Conservation (phyloP, 1,140 invertebrate species). For the Pogonomyrmex barbatus region DNA sequence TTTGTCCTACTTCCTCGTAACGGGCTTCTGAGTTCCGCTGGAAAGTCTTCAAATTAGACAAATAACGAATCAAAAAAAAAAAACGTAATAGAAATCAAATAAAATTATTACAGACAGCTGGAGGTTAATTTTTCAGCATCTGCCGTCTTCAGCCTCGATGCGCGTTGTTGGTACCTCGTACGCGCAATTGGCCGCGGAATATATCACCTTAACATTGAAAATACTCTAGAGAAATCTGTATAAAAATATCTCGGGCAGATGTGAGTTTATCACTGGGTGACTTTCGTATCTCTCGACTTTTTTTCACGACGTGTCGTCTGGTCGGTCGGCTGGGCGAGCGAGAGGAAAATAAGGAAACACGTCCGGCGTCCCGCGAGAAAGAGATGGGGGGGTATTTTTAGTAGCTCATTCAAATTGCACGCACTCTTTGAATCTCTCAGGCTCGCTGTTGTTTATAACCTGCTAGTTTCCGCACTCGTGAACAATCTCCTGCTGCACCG, state of each 20-base stretch:
- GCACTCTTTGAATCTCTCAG: neutral
- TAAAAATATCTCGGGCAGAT: slow-evolving; percentile 43
- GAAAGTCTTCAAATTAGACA: slow-evolving; percentile 28
- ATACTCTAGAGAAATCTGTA: slow-evolving; percentile 10
- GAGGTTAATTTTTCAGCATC: neutral
- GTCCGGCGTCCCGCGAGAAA: slow-evolving; percentile 16
- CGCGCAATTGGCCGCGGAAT: neutral
- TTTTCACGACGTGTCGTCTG: neutral
- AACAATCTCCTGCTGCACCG: neutral
- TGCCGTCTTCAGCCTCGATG: neutral
- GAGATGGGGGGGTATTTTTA: slow-evolving; percentile 37
- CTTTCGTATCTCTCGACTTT: neutral
- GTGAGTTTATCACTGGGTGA: neutral
- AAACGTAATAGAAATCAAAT: slow-evolving; percentile 23
- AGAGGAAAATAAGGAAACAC: slow-evolving; percentile 29
- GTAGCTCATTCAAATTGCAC: slow-evolving; percentile 52
- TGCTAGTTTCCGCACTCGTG: neutral
- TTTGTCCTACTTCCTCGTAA: slow-evolving; percentile 53
- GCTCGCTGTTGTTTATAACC: slow-evolving; percentile 23
- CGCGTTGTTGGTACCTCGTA: neutral
- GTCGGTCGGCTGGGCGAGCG: neutral
- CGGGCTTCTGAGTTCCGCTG: neutral
- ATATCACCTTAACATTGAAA: slow-evolving; percentile 53
- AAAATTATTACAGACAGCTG: neutral
- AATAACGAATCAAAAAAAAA: neutral